Base-by-base conservation (phyloP, 2,113 vertebrate genomes). In the Odobenus rosmarus region DNA sequence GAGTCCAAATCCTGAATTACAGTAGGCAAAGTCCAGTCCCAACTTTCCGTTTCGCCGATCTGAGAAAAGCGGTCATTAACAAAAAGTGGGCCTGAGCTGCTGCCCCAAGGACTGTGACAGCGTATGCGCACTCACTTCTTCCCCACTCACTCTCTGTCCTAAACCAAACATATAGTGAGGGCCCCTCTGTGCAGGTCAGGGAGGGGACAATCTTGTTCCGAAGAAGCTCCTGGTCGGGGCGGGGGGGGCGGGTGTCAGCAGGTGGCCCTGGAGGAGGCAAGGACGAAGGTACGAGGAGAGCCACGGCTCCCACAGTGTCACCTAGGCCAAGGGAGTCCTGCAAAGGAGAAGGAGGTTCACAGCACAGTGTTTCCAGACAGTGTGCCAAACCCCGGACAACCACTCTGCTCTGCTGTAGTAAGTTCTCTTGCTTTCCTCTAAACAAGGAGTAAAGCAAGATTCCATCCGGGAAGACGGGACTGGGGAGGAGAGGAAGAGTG, bases 1-100 rank as follows among this genome's bases (percentile, higher is more conserved):
- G 16, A 92, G 15, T 95, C n/a, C 93, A 90, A 96, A 67, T 80
- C 49, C 51, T 51, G 16, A 95, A 76, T 81, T 71, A 88, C 90
- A 83, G 46, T 26, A 46, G 83, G 81, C 57, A 62, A 76, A 85
- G 84, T 76, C 49, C 90, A 61, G 33, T 42, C 26, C 53, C 42
- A 84, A 90, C 39, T 24, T 92, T 95, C 59, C 4, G 86, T 8
- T 49, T 87, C 7, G 62, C 0, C 26, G 13, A 85, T 33, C 10
- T 84, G 33, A 49, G 67, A 71, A 86, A 86, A 64, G 14, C 0
- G 7, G 0, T 81, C 51, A 49, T 46, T 55, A 51, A 76, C 7
- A 46, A 93, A 82, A 0, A 18, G 42, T 36, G 92, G 57, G 36
- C 8, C 3, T 16, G 1, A 46, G 28, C 24, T 64, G 7, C 1